Conservation (phyloP, 1,140 invertebrate species). For the Maconellicoccus hirsutus region DNA sequence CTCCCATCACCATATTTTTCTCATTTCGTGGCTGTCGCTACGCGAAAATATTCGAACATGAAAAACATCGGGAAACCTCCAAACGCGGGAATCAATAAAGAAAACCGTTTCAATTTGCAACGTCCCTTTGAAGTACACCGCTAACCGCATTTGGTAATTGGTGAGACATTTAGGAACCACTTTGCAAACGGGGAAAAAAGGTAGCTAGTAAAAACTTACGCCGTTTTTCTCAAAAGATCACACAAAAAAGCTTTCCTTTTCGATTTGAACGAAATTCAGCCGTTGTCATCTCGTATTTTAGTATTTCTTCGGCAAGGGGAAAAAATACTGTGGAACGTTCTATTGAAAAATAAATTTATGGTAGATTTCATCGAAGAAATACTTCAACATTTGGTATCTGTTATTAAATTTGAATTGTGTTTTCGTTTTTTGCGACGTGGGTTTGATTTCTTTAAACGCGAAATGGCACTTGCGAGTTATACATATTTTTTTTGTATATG, state of each 20-base stretch:
- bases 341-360: slow-evolving; percentile 1
- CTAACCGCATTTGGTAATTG: no score
- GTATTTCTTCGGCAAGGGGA: background rate
- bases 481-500: no score
- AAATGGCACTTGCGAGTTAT: background rate
- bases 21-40: no score
- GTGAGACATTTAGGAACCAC: background rate
- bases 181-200: background rate
- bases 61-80: no score
- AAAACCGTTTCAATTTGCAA: no score
- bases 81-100: no score
- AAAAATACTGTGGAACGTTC: background rate
- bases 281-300: background rate
- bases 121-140: no score
- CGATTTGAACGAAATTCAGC: background rate
- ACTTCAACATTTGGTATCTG: background rate
- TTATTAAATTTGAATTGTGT: slow-evolving; percentile 1
- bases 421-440: background rate
- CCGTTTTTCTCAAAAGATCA: background rate
- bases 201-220: background rate
- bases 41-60: no score
- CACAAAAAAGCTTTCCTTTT: background rate
- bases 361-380: background rate
- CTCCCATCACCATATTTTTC: no score
- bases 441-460: background rate